Evolutionary conservation across 2,888 invertebrate species (phyloP).

Genomic region (Drosophila putrida): DNA sequence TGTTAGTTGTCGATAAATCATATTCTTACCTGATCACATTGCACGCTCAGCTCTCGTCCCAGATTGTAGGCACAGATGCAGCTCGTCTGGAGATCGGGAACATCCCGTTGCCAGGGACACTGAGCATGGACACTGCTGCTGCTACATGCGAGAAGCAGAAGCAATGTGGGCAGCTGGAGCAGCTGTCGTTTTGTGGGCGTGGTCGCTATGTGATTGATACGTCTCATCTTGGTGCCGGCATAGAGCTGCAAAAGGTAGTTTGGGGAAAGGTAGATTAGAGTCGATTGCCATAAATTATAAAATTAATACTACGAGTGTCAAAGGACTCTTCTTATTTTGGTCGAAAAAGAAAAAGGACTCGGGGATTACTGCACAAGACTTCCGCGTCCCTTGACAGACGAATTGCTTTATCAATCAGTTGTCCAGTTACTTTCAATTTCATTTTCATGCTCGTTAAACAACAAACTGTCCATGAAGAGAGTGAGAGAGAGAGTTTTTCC

Average conservation of each 20-base stretch:
- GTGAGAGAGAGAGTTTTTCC: not conserved
- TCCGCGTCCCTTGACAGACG: constrained; percentile 5
- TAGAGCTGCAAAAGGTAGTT: constrained; percentile 57
- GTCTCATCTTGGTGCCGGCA: constrained; percentile 75
- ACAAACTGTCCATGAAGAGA: constrained; percentile 69
- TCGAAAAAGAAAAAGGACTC: not conserved
- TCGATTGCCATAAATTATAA: constrained; percentile 60
- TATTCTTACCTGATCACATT: constrained; percentile 93
- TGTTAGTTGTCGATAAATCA: too few relatives aligned
- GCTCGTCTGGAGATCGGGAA: constrained; percentile 91
- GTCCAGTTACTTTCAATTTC: constrained; percentile 71
- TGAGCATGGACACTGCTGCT: constrained; percentile 86
- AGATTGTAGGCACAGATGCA: constrained; percentile 96
- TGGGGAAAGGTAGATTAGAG: constrained; percentile 5
- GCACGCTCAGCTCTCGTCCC: constrained; percentile 93
- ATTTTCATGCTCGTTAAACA: constrained; percentile 76
- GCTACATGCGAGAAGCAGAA: constrained; percentile 51
- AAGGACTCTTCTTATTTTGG: not conserved
- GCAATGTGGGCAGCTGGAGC: constrained; percentile 45
- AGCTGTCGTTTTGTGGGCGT: constrained; percentile 47
- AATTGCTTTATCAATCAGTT: constrained; percentile 74
- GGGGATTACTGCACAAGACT: constrained; percentile 9
- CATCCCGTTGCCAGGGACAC: constrained; percentile 94
- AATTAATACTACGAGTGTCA: constrained; percentile 52
- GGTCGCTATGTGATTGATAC: constrained; percentile 49